phyloP scores from a whole-genome alignment of 2,888 invertebrate genomes.

The Lochmaea crataegi region DNA sequence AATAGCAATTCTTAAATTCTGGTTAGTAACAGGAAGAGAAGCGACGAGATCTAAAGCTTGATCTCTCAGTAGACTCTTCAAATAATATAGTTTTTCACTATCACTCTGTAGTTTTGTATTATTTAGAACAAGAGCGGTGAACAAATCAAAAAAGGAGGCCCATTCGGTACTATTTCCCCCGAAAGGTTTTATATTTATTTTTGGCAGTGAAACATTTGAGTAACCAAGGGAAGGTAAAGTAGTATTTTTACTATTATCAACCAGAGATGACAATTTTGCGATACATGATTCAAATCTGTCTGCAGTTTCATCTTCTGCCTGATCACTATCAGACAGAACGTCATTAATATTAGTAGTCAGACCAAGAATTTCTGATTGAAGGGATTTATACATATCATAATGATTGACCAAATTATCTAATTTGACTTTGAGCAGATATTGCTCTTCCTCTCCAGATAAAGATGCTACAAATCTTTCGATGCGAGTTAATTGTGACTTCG shows the following conservation, averaged over 20 bases:
- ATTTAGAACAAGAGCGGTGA: too few relatives aligned
- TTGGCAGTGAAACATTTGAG: not conserved
- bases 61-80: not conserved
- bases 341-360: too few relatives aligned
- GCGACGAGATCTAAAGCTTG: not conserved
- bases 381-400: too few relatives aligned
- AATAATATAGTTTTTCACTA: slow-evolving; percentile 1
- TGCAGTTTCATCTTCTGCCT: not conserved
- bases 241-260: not conserved
- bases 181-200: slow-evolving; percentile 4
- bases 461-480: too few relatives aligned
- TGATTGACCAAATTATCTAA: too few relatives aligned
- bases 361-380: too few relatives aligned
- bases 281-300: not conserved
- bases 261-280: not conserved
- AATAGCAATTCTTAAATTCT: not conserved
- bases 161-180: not conserved
- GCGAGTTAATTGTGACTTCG: not conserved
- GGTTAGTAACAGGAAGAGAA: not conserved
- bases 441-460: too few relatives aligned
- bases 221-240: not conserved
- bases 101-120: not conserved
- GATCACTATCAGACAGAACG: not conserved
- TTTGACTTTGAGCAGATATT: too few relatives aligned
- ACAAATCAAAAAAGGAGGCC: too few relatives aligned